Evolutionary conservation across 2,797 vertebrate species (phyloP), one percentile per base, ranked within the genome.

Genomic region (Pipistrellus pygmaeus): DNA sequence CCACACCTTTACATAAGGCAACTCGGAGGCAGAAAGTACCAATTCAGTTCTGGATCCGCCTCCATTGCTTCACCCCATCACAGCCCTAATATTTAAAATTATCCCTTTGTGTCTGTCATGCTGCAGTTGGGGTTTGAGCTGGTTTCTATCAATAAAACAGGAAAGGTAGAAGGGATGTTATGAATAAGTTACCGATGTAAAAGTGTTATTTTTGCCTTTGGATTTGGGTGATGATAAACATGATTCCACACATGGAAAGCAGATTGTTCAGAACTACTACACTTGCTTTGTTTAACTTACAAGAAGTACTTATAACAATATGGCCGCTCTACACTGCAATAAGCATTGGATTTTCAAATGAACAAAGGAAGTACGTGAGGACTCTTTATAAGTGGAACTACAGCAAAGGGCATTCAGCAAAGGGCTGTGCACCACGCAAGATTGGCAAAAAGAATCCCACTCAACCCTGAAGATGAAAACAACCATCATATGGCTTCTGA

Each of bases 271-370:
- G 76, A 97, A 89, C 68, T 88, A 95, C 90, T 69, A 91, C 10
- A 91, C 38, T 88, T 88, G 95, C 97, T 97, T 95, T 89, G 96
- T 97, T 97, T 97, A 95, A 98, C 98, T 97, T 97, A 92, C 97
- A 95, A 98, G 71, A 93, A 94, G 85, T 96, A 95, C 44, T 96
- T 86, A 78, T 75, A 97, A 97, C 95, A 97, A 97, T 57, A 82
- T 78, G 48, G 6, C 75, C 95, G 75, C 66, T 96, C 12, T 77
- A 73, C 69, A 88, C 27, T 87, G 94, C 93, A 96, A 71, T 75
- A 96, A 88, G 88, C 98, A 97, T 57, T 88, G 90, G 95, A 93
- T 95, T 98, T 97, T 97, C 96, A 91, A 97, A 93, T 75, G 96
- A 97, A 96, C 60, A 97, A 97, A 96, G 92, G 91, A 96, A 98